Conservation (phyloP, 2,113 vertebrate species). For the Ondatra zibethicus region DNA sequence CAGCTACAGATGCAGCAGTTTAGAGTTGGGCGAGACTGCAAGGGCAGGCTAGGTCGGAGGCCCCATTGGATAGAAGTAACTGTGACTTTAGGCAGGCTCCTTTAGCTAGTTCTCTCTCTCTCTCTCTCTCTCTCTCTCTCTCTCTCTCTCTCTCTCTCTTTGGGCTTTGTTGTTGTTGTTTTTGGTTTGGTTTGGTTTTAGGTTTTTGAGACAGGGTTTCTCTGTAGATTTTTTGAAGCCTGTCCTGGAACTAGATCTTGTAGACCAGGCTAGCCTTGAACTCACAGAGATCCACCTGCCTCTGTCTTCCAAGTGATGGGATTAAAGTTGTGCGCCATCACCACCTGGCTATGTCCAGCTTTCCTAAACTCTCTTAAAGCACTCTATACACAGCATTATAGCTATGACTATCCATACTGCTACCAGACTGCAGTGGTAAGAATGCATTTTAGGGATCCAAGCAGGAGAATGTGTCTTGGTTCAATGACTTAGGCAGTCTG, state of each 20-base stretch:
- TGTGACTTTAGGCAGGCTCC: neutral
- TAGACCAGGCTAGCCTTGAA: neutral
- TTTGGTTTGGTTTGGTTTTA: too few relatives aligned
- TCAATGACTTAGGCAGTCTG: neutral
- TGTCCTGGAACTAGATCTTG: neutral
- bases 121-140: neutral
- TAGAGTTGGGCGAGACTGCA: neutral
- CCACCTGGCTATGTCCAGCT: neutral
- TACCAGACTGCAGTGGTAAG: neutral
- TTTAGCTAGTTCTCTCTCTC: neutral
- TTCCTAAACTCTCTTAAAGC: conserved; percentile 2
- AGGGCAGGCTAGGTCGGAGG: neutral
- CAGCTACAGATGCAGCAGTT: neutral
- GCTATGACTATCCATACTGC: neutral
- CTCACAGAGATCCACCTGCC: neutral
- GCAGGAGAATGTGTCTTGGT: neutral
- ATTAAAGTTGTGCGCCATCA: neutral
- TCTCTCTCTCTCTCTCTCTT: neutral
- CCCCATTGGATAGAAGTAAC: neutral
- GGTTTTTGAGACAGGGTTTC: neutral
- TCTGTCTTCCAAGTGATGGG: neutral
- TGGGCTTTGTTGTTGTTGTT: too few relatives aligned
- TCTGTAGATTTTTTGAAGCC: too few relatives aligned
- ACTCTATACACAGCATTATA: neutral
- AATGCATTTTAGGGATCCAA: neutral